A percentile compares a stretch with the other conserved stretches of the same genome.
phyloP scores from a whole-genome alignment of 2,797 vertebrate species.

The Danio jaintianensis region DNA sequence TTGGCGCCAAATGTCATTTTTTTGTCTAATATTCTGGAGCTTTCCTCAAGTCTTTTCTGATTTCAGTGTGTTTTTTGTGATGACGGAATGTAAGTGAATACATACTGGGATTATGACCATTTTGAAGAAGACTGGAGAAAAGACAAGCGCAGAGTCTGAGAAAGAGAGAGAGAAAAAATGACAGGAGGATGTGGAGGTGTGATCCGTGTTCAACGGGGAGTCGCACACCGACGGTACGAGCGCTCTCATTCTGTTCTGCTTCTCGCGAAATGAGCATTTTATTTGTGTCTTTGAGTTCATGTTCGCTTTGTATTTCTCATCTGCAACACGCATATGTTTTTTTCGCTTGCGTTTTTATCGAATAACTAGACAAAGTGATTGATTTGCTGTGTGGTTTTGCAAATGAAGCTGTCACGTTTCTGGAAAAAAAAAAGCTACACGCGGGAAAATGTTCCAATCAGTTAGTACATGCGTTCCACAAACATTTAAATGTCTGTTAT shows the following conservation, averaged over 20 bases:
- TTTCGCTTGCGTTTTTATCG: neutral
- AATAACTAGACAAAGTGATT: neutral
- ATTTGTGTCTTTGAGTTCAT: neutral
- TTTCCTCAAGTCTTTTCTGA: too few relatives aligned
- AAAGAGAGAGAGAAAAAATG: conserved; percentile 61
- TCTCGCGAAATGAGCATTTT: neutral
- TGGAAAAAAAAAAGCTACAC: neutral
- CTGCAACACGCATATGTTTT: neutral
- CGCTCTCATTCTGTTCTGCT: conserved; percentile 43
- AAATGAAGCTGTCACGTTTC: neutral
- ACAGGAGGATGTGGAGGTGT: conserved; percentile 46
- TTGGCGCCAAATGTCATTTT: conserved; percentile 67
- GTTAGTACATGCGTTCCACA: neutral
- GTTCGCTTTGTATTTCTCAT: neutral
- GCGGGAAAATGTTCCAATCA: neutral
- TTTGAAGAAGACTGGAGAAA: conserved; percentile 62
- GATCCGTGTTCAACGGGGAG: conserved; percentile 35
- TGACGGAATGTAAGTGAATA: conserved; percentile 74
- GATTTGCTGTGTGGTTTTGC: neutral
- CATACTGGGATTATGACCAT: conserved; percentile 72
- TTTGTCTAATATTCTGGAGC: conserved; percentile 69
- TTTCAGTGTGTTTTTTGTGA: conserved; percentile 66
- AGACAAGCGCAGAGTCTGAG: conserved; percentile 60
- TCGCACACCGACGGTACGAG: conserved; percentile 51
- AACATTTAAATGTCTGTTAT: conserved; percentile 3